Evolutionary conservation across 2,888 invertebrate genomes (phyloP).

Genomic region (Hipparchia sbordonii): DNA sequence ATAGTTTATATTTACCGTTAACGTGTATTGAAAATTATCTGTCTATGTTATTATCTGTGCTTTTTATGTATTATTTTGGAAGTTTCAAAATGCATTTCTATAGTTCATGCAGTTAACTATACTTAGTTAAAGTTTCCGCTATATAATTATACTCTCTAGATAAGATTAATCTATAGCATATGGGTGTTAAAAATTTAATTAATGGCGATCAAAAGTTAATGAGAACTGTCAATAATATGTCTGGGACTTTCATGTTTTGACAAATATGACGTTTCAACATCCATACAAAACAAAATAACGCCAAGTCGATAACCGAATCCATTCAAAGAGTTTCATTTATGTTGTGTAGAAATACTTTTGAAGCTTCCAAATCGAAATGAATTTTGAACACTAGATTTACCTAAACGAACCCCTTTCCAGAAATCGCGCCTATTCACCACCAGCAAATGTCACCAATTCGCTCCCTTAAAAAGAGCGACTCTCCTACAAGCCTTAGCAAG

Average conservation of each 20-base stretch:
- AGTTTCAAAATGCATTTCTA: constrained; percentile 30
- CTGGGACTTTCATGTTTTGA: too few species aligned
- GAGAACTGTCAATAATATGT: too few species aligned
- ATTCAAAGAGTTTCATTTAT: not conserved
- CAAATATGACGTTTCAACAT: too few species aligned
- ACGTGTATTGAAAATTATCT: not conserved
- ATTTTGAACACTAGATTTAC: constrained; percentile 40
- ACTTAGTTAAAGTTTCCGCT: too few species aligned
- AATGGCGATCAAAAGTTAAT: too few species aligned
- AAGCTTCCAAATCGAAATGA: constrained; percentile 40
- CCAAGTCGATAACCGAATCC: not conserved
- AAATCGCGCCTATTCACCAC: constrained; percentile 79
- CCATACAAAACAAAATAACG: not conserved
- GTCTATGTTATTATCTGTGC: constrained; percentile 50
- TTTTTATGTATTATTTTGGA: constrained; percentile 38
- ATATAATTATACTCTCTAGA: not conserved
- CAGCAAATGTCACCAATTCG: constrained; percentile 82
- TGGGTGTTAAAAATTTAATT: too few species aligned
- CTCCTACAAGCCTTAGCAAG: constrained; percentile 76
- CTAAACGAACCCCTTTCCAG: constrained; percentile 58
- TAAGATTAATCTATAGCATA: not conserved
- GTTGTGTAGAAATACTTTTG: constrained; percentile 26
- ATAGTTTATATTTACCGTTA: not conserved
- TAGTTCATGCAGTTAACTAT: not conserved
- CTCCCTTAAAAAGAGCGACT: constrained; percentile 77